Conservation (phyloP, 2,113 vertebrate genomes). For the Lichenostomus cassidix region DNA sequence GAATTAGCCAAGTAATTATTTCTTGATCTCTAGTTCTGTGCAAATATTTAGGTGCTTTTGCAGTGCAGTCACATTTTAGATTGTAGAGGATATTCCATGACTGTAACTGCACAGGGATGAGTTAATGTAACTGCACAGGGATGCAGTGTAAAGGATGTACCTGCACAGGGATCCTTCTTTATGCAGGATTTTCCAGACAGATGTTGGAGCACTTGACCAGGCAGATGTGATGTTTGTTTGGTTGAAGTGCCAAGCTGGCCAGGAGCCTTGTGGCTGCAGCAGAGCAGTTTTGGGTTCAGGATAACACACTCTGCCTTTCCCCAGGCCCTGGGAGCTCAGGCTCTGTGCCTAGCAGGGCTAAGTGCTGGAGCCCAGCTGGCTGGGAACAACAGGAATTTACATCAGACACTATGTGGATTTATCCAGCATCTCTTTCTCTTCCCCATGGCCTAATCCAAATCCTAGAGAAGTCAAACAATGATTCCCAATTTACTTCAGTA, state of each 20-base stretch:
- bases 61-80: background rate
- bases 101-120: background rate
- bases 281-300: background rate
- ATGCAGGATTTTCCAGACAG: background rate
- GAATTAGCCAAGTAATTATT: constrained; percentile 40
- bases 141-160: no score
- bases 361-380: background rate
- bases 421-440: background rate
- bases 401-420: background rate
- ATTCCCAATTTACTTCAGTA: background rate
- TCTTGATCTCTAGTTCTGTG: background rate
- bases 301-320: background rate
- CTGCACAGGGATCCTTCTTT: no score
- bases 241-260: constrained; percentile 9
- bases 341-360: background rate
- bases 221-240: constrained; percentile 23
- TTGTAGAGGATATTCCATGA: background rate
- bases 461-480: background rate
- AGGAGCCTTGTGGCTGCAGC: background rate
- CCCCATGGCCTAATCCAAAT: background rate
- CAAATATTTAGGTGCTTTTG: constrained; percentile 19
- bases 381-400: background rate
- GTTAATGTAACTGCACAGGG: background rate
- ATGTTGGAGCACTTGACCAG: constrained; percentile 11
- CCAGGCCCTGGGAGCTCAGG: background rate